Percentiles rank a stretch among this genome's conserved stretches.
phyloP scores from a whole-genome alignment of 2,888 invertebrate species.

The Epiblema foenella region DNA sequence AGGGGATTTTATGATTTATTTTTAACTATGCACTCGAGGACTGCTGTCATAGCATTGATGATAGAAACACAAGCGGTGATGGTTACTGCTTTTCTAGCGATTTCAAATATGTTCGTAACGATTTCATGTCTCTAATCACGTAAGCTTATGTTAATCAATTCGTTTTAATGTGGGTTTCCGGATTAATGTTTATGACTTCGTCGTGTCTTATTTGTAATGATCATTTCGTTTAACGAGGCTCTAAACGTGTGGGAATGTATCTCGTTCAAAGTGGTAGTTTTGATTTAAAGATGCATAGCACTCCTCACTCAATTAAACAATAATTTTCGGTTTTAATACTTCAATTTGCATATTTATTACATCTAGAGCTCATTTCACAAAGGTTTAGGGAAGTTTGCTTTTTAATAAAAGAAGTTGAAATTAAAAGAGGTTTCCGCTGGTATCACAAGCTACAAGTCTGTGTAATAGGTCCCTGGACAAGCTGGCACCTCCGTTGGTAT shows the following conservation, averaged over 20 bases:
- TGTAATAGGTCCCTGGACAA: neutral
- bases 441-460: no score
- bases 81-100: slow-evolving; percentile 11
- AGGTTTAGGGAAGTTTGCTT: no score
- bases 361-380: no score
- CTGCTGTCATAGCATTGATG: neutral
- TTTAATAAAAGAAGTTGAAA: no score
- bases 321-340: neutral
- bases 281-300: neutral
- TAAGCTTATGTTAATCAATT: slow-evolving; percentile 17
- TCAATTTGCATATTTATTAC: neutral
- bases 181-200: slow-evolving; percentile 18
- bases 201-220: slow-evolving; percentile 3
- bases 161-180: slow-evolving; percentile 21
- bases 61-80: slow-evolving; percentile 14
- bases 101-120: neutral
- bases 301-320: neutral
- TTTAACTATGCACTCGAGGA: slow-evolving; percentile 31
- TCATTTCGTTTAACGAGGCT: slow-evolving; percentile 9
- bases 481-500: neutral
- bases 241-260: neutral
- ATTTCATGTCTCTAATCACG: neutral
- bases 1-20: slow-evolving; percentile 34
- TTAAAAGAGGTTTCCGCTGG: no score
- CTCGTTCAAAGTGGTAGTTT: neutral